Evolutionary conservation across 2,888 invertebrate genomes (phyloP).

Genomic region (Stenoptilia bipunctidactyla): DNA sequence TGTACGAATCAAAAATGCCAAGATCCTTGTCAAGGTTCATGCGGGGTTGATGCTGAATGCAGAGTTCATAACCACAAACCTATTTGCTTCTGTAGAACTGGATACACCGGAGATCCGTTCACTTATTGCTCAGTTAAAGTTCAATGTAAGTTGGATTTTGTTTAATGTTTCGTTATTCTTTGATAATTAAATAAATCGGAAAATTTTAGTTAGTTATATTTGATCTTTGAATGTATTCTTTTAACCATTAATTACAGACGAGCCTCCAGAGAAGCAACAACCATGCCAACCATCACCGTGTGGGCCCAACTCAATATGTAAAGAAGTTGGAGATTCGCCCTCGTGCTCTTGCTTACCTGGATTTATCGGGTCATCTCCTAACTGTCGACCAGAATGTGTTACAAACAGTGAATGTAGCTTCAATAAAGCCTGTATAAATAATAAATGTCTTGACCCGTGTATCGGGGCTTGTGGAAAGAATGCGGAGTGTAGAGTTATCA

Average conservation of each 20-base stretch:
- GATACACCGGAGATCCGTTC: slow-evolving; percentile 86
- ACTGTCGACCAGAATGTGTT: slow-evolving; percentile 86
- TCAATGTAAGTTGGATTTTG: slow-evolving; percentile 44
- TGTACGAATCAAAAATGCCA: slow-evolving; percentile 85
- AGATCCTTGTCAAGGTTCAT: slow-evolving; percentile 85
- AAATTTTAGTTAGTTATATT: too few species aligned
- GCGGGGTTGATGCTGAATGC: slow-evolving; percentile 83
- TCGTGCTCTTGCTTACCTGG: slow-evolving; percentile 80
- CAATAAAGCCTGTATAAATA: slow-evolving; percentile 82
- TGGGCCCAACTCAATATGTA: slow-evolving; percentile 82
- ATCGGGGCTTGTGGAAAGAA: slow-evolving; percentile 83
- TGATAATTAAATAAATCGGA: too few species aligned
- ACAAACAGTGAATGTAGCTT: slow-evolving; percentile 84
- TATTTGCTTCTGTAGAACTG: slow-evolving; percentile 82
- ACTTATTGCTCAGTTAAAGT: slow-evolving; percentile 66
- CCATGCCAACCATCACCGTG: slow-evolving; percentile 83
- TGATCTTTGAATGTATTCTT: too few species aligned
- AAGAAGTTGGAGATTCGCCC: slow-evolving; percentile 63
- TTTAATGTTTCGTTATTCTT: not conserved
- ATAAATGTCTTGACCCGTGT: slow-evolving; percentile 85
- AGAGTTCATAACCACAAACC: slow-evolving; percentile 87
- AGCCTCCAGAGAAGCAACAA: slow-evolving; percentile 35
- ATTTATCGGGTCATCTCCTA: slow-evolving; percentile 79
- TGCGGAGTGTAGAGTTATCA: slow-evolving; percentile 83
- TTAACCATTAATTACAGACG: slow-evolving; percentile 30